Percentiles rank a stretch among this genome's conserved stretches.
Evolutionary conservation across 92 coral and sea anemone genomes (phyloP).

Genomic region (Anthopleura xanthogrammica): DNA sequence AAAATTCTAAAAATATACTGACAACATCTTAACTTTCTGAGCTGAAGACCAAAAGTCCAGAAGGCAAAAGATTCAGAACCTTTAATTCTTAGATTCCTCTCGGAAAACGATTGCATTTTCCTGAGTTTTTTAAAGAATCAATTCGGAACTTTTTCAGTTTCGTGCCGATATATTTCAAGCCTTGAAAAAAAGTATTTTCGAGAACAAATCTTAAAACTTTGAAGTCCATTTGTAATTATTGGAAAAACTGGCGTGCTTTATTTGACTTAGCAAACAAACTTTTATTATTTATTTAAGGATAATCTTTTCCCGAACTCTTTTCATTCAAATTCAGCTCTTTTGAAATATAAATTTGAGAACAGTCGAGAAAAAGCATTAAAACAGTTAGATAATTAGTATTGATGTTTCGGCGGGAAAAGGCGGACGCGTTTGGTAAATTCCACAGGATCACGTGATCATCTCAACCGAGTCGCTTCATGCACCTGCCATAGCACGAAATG

Average conservation of each 20-base stretch:
- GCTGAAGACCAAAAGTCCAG: constrained; percentile 31
- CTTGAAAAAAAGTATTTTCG: not conserved
- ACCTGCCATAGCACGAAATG: constrained; percentile 19
- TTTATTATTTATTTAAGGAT: not conserved
- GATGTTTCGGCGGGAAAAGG: constrained; percentile 15
- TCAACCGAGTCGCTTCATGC: constrained; percentile 5
- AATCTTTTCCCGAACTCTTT: not conserved
- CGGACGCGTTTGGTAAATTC: constrained; percentile 28
- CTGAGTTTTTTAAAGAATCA: not conserved
- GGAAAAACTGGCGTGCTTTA: not conserved
- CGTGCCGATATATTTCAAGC: not conserved
- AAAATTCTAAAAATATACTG: constrained; percentile 7
- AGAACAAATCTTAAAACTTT: not conserved
- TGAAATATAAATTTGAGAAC: too few species aligned
- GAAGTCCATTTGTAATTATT: not conserved
- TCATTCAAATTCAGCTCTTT: too few species aligned
- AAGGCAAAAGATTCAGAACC: constrained; percentile 32
- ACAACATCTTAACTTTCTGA: constrained; percentile 29
- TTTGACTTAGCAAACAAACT: not conserved
- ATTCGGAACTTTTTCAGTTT: not conserved
- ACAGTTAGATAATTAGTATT: not conserved
- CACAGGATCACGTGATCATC: not conserved
- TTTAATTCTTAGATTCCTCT: constrained; percentile 17
- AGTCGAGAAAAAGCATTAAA: too few species aligned
- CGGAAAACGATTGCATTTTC: not conserved